These are phyloP conservation scores for Plebejus argus DNA, from an alignment of 2,888 invertebrate genomes.

Conservation along the genomic window DNA sequence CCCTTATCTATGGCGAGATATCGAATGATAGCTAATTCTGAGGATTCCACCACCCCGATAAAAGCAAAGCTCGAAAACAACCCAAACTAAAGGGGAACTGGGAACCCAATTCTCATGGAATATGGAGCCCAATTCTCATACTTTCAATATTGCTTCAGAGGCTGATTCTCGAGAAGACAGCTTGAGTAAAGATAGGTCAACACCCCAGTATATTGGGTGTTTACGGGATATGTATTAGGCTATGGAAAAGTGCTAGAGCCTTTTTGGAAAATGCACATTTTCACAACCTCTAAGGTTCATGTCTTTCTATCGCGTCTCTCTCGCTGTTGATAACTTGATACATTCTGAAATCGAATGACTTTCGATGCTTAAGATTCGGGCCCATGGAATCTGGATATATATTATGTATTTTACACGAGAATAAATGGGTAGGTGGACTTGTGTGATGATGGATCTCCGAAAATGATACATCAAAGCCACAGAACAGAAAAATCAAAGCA, in stretches of 20 bases:
- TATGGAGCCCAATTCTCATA: background rate
- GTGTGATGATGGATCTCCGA: background rate
- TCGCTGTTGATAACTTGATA: too few species aligned
- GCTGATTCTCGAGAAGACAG: background rate
- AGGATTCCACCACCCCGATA: slow-evolving; percentile 13
- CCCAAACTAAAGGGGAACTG: background rate
- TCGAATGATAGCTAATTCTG: slow-evolving; percentile 29
- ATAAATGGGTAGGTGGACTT: slow-evolving; percentile 1
- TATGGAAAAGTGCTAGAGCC: too few species aligned
- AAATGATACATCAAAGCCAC: background rate
- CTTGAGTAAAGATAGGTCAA: too few species aligned
- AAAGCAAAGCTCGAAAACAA: background rate
- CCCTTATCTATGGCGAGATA: slow-evolving; percentile 24
- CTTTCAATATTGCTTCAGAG: background rate
- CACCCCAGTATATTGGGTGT: too few species aligned
- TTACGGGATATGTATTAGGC: too few species aligned
- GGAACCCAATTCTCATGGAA: too few species aligned
- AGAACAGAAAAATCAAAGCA: background rate
- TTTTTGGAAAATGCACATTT: too few species aligned
- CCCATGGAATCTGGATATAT: too few species aligned
- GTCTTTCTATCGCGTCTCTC: too few species aligned
- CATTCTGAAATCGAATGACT: background rate
- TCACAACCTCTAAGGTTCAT: too few species aligned
- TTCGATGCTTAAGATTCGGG: background rate
- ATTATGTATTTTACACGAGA: background rate